Evolutionary conservation across 2,797 vertebrate genomes (phyloP), one percentile per base, ranked within the genome.

Genomic region (Paratrypauchen microcephalus): DNA sequence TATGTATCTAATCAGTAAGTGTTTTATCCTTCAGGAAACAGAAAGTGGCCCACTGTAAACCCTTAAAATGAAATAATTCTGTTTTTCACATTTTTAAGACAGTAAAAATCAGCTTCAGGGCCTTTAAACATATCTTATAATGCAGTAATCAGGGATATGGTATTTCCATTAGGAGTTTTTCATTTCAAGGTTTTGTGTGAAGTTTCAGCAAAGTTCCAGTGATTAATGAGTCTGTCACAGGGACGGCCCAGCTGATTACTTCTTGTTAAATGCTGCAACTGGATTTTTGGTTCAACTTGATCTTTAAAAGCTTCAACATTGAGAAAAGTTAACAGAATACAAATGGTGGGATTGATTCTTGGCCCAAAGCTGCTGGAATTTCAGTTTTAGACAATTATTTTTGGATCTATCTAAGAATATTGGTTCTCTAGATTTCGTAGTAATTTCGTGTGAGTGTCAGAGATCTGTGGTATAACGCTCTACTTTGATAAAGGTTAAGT

Each of bases 171-270:
- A 32, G 8, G 7, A 36, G 16, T n/a, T n/a, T 30, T 58, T 32
- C 58, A 36, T 60, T 60, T 32, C 9, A 41, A 61, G 59, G 41
- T 32, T 23, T n/a, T 15, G n/a, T 5, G 30, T 23, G 19, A 61
- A 41, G 41, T 9, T 39, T 9, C 21, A 41, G 32, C 57, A 30
- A 32, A 39, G 32, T 61, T 39, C 59, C 3, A 4, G 32, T 61
- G 59, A 61, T 61, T 39, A 39, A 61, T 61, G 59, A 21, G 19
- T 12, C 26, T 61, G 30, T 41, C 59, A 41, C 19, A n/a, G 30
- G 12, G 59, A 61, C 28, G n/a, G 30, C 19, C 19, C n/a, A 5
- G 59, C 32, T 61, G 32, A 39, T 61, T 61, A 39, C 4, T 39
- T n/a, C 59, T 61, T 21, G 59, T 39, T n/a, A 39, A 61, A 36